Percentiles rank a stretch among this genome's conserved stretches.
Conservation (phyloP, 2,113 vertebrate genomes). For the Haemorhous mexicanus region DNA sequence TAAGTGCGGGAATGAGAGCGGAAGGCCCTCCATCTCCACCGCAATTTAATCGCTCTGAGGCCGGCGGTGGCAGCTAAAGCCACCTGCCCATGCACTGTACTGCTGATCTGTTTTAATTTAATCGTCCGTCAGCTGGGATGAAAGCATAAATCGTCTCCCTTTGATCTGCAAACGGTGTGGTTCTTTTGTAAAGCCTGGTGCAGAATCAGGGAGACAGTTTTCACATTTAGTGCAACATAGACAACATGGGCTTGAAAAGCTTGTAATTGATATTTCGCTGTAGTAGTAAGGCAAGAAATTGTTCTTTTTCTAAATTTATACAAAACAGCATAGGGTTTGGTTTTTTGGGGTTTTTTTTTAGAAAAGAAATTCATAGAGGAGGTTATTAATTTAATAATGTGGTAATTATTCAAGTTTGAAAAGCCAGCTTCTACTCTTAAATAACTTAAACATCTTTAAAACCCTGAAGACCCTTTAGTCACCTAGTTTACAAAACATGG, state of each 20-base stretch:
- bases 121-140: conserved; percentile 81
- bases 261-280: conserved; percentile 42
- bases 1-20: conserved; percentile 83
- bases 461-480: not conserved
- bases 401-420: conserved; percentile 23
- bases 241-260: conserved; percentile 16
- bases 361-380: not conserved
- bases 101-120: conserved; percentile 88
- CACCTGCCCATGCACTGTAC: conserved; percentile 77
- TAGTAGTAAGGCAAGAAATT: not conserved
- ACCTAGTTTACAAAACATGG: not conserved
- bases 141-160: conserved; percentile 80
- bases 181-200: conserved; percentile 63
- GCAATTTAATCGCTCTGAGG: conserved; percentile 83
- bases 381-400: conserved; percentile 7
- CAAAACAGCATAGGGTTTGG: not conserved
- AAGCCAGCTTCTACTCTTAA: not conserved
- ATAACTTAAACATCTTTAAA: not conserved
- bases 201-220: conserved; percentile 59
- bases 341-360: not conserved
- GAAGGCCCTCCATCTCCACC: conserved; percentile 83
- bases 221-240: conserved; percentile 30
- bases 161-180: conserved; percentile 77
- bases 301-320: not conserved
- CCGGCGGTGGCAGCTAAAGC: conserved; percentile 70